phyloP scores from a whole-genome alignment of 2,888 invertebrate genomes.

The Dynastes hyllus region DNA sequence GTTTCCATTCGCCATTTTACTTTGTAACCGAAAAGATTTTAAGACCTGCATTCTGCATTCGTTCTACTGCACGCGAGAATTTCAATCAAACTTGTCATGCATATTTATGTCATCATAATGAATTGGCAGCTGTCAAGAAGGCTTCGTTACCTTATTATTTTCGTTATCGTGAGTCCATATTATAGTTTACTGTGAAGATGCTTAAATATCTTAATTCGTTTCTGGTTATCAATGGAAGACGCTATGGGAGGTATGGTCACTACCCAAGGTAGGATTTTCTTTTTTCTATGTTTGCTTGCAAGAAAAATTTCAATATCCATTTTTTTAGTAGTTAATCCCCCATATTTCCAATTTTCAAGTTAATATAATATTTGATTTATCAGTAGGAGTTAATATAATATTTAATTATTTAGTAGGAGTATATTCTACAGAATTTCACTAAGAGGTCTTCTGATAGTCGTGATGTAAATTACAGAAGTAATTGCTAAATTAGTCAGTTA shows the following conservation, averaged over 20 bases:
- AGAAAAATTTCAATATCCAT: no score
- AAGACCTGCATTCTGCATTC: neutral
- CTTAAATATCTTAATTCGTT: constrained; percentile 10
- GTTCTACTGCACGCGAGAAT: neutral
- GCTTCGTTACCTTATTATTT: neutral
- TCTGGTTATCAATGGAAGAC: neutral
- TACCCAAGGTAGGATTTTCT: constrained; percentile 18
- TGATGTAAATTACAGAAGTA: neutral
- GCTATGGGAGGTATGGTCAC: constrained; percentile 21
- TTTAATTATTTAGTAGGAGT: neutral
- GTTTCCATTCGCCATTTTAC: neutral
- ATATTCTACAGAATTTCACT: neutral
- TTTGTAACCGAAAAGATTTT: neutral
- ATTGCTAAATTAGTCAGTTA: no score
- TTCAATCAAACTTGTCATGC: neutral
- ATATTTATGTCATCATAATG: constrained; percentile 23
- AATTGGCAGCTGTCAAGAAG: constrained; percentile 21
- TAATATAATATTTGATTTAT: neutral
- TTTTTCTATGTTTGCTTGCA: neutral
- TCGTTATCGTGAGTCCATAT: neutral
- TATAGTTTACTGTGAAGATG: constrained; percentile 17
- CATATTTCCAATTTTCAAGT: neutral
- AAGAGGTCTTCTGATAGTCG: neutral
- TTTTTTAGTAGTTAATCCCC: neutral
- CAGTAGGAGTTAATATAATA: neutral